Base-by-base conservation (phyloP, 2,888 invertebrate genomes). In the Acanthopleura granulata region DNA sequence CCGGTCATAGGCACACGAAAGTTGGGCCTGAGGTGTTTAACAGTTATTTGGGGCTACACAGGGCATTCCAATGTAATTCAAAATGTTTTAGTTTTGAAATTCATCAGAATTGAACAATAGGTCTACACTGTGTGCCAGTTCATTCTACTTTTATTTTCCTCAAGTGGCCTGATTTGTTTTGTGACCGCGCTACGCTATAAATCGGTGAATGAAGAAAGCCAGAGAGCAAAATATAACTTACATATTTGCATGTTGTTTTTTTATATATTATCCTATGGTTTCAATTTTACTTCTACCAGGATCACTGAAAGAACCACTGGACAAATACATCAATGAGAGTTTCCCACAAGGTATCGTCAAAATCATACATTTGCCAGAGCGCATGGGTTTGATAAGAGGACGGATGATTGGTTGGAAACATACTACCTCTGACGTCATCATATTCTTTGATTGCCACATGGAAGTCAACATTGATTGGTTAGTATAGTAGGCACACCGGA, bases 371-470 rank as follows among this genome's bases (percentile, higher is more conserved):
- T 75, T 85, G 40, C 78, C 77, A 9, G 71, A 77, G 49, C 79
- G 87, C 18, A 73, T 78, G 25, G 87, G 87, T 0, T 76, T 87
- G 18, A 86, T 87, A 51, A 80, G 80, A 12, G 84, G 86, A 0
- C 77, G 87, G 18, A 79, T 87, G 75, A 82, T 82, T 72, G 87
- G 86, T 1, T 81, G 85, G 49, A 80, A 80, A 51, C 75, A 78
- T 49, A 84, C 85, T 6, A 83, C 81, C 0, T 81, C 82, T 0
- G 82, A 87, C 27, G 84, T 84, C 12, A 84, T 86, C 12, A 82
- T 83, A 0, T 86, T 87, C 78, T 86, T 86, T 74, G 87, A 87
- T 74, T 86, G 86, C 74, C 87, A 87, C 76, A 87, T 87, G 85
- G 87, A 87, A 76, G 85, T 87, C 70, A 87, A 87, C 73, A 72